A percentile compares a stretch with the other conserved stretches of the same genome.
These are phyloP conservation scores for Thelaira solivaga DNA, from an alignment of 2,888 invertebrate genomes.

Conservation along the genomic window DNA sequence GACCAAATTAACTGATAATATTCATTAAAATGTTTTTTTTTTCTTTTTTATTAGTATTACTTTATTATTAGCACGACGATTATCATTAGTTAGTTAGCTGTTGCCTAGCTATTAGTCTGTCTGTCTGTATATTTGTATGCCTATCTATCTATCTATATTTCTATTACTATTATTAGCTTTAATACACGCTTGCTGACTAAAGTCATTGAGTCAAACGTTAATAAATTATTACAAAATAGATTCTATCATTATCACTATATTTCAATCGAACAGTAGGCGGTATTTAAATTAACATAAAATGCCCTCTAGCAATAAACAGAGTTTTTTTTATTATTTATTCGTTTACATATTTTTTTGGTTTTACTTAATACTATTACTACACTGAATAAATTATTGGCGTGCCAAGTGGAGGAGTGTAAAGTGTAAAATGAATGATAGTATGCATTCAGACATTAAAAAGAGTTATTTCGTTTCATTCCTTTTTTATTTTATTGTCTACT, in stretches of 20 bases:
- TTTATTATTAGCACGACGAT: conserved; percentile 29
- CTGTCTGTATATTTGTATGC: not conserved
- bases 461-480: conserved; percentile 8
- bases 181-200: not conserved
- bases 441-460: conserved; percentile 20
- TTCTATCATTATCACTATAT: conserved; percentile 58
- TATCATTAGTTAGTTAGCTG: not conserved
- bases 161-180: conserved; percentile 35
- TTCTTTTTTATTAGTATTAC: conserved; percentile 17
- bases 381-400: conserved; percentile 50
- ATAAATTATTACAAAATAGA: conserved; percentile 59
- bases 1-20: conserved; percentile 55
- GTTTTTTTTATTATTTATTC: conserved; percentile 38
- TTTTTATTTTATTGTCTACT: too few relatives aligned
- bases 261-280: conserved; percentile 58
- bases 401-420: not conserved
- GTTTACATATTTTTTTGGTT: conserved; percentile 14
- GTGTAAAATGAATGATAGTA: not conserved
- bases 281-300: conserved; percentile 61
- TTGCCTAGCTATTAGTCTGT: too few relatives aligned
- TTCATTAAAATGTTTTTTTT: conserved; percentile 41
- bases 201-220: conserved; percentile 36
- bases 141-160: not conserved
- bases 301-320: conserved; percentile 45
- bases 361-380: conserved; percentile 33